These are phyloP conservation scores for Eulemur rubriventer DNA, from an alignment of 2,797 vertebrate species.

Conservation along the genomic window DNA sequence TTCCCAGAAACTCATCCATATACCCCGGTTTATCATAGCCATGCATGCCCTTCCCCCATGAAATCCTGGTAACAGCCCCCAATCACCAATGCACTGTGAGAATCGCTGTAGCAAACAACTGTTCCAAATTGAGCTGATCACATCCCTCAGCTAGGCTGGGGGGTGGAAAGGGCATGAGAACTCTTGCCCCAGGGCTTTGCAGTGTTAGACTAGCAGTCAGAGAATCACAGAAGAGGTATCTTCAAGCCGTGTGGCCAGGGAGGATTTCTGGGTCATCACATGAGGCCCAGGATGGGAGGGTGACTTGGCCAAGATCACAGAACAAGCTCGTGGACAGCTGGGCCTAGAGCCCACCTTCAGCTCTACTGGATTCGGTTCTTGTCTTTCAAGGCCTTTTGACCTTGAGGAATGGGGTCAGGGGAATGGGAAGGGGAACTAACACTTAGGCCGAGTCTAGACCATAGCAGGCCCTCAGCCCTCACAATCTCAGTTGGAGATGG, in stretches of 20 bases:
- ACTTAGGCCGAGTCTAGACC: background rate
- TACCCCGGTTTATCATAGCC: background rate
- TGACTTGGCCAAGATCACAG: background rate
- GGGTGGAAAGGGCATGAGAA: background rate
- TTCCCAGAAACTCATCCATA: background rate
- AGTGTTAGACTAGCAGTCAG: background rate
- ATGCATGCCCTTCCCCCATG: background rate
- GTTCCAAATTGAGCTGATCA: background rate
- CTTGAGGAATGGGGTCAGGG: background rate
- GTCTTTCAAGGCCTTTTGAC: background rate
- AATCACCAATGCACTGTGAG: background rate
- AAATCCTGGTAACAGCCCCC: background rate
- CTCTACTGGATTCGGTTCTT: background rate
- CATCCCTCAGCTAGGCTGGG: background rate
- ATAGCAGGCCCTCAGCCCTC: too few relatives aligned
- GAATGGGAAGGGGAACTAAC: background rate
- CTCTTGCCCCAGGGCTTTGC: background rate
- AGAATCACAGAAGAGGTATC: background rate
- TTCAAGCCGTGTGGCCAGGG: background rate
- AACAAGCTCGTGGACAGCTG: background rate
- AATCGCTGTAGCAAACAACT: background rate
- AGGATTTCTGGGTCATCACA: background rate
- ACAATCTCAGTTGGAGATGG: background rate
- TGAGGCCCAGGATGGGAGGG: background rate
- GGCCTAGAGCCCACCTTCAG: background rate